These are phyloP conservation scores for Drosophila tristis DNA, from an alignment of 1,140 invertebrate species.

Conservation along the genomic window DNA sequence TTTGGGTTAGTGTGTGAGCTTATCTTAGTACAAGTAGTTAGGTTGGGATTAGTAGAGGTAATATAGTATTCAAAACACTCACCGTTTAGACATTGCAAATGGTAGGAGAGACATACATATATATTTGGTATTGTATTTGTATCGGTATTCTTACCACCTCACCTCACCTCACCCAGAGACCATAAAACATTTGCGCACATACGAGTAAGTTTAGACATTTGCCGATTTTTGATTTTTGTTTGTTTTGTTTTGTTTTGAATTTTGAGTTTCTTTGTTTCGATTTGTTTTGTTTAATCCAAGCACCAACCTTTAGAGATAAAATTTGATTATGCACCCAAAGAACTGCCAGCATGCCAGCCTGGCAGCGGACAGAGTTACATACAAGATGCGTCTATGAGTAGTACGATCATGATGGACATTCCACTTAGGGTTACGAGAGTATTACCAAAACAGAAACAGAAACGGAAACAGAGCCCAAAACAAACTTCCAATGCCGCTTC, in stretches of 20 bases:
- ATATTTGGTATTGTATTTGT: slow-evolving; percentile 54
- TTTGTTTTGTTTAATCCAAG: slow-evolving; percentile 64
- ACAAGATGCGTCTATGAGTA: slow-evolving; percentile 66
- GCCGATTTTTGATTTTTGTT: slow-evolving; percentile 35
- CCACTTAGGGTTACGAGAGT: slow-evolving; percentile 42
- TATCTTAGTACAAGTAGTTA: slow-evolving; percentile 30
- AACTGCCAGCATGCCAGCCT: background rate
- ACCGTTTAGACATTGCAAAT: slow-evolving; percentile 83
- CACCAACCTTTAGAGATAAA: slow-evolving; percentile 63
- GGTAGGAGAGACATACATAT: slow-evolving; percentile 77
- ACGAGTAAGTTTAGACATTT: slow-evolving; percentile 61
- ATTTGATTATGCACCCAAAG: slow-evolving; percentile 56
- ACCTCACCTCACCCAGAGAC: slow-evolving; percentile 70
- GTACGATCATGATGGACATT: slow-evolving; percentile 49
- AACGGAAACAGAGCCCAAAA: slow-evolving; percentile 55
- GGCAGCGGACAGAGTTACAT: slow-evolving; percentile 56
- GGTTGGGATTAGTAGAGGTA: slow-evolving; percentile 46
- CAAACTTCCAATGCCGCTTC: slow-evolving; percentile 52
- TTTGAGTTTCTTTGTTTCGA: slow-evolving; percentile 19
- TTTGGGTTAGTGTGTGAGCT: slow-evolving; percentile 32
- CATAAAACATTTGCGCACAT: slow-evolving; percentile 75
- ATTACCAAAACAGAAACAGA: slow-evolving; percentile 37
- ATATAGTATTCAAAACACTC: slow-evolving; percentile 82
- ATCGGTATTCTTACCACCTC: slow-evolving; percentile 60
- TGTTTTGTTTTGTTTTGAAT: background rate